A percentile compares a stretch with the other conserved stretches of the same genome.
phyloP scores from a whole-genome alignment of 2,113 vertebrate genomes.

The Pagrus major region DNA sequence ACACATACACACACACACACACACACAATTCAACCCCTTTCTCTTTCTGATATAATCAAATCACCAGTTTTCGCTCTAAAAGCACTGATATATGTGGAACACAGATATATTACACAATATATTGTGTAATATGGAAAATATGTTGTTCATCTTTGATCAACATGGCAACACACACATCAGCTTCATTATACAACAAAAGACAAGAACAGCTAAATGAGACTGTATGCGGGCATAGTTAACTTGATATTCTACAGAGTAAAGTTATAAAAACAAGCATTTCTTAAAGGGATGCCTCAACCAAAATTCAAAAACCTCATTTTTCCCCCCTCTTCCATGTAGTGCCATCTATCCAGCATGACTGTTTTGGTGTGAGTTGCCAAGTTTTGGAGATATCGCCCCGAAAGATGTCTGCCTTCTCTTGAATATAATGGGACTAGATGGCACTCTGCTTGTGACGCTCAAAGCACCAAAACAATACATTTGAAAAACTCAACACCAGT shows the following conservation, averaged over 20 bases:
- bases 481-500: too few relatives aligned
- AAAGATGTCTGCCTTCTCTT: too few relatives aligned
- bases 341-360: too few relatives aligned
- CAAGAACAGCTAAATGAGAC: not conserved
- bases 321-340: too few relatives aligned
- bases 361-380: too few relatives aligned
- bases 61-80: conserved; percentile 25
- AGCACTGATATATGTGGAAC: conserved; percentile 1
- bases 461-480: too few relatives aligned
- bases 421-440: too few relatives aligned
- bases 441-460: too few relatives aligned
- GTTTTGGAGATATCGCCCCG: too few relatives aligned
- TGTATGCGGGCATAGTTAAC: not conserved
- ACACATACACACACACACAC: conserved; percentile 8
- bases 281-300: too few relatives aligned
- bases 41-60: conserved; percentile 20
- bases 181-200: not conserved
- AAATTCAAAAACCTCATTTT: too few relatives aligned
- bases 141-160: not conserved
- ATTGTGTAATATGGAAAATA: not conserved
- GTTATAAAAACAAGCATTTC: too few relatives aligned
- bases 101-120: conserved; percentile 4
- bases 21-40: conserved; percentile 6
- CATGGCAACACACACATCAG: not conserved
- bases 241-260: not conserved